phyloP scores from a whole-genome alignment of 2,113 vertebrate genomes.

The Argyrosomus japonicus region DNA sequence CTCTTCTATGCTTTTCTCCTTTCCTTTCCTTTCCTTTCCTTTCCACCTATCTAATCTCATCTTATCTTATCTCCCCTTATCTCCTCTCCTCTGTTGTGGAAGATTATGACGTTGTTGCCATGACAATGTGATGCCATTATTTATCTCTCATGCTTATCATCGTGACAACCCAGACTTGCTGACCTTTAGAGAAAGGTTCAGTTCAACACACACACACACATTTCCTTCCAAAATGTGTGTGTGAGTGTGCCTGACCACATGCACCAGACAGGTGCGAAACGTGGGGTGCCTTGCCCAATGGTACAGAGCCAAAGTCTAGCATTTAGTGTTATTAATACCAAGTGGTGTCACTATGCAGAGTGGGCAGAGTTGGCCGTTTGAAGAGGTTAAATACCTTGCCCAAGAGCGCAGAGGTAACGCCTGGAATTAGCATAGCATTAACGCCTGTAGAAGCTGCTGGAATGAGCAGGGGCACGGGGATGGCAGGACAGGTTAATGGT shows the following conservation, averaged over 20 bases:
- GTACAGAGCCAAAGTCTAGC: slow-evolving; percentile 40
- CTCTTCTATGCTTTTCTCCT: not conserved
- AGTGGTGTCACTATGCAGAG: slow-evolving; percentile 38
- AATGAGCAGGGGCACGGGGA: slow-evolving; percentile 18
- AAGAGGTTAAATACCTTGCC: slow-evolving; percentile 63
- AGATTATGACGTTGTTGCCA: slow-evolving; percentile 71
- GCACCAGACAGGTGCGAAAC: not conserved
- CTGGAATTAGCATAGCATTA: slow-evolving; percentile 59
- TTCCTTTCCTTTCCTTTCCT: not conserved
- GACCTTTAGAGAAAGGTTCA: slow-evolving; percentile 77
- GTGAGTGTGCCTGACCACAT: not conserved
- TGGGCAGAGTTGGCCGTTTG: slow-evolving; percentile 39
- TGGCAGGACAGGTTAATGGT: slow-evolving; percentile 66
- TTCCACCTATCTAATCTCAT: not conserved
- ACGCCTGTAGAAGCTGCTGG: slow-evolving; percentile 13
- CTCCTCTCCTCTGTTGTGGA: slow-evolving; percentile 29
- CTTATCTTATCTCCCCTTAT: not conserved
- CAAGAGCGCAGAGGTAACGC: slow-evolving; percentile 43
- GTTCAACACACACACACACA: slow-evolving; percentile 49
- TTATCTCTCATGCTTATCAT: slow-evolving; percentile 69
- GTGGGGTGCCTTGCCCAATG: slow-evolving; percentile 22
- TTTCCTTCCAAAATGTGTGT: not conserved
- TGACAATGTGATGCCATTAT: slow-evolving; percentile 66
- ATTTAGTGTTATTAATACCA: slow-evolving; percentile 61
- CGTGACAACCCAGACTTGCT: slow-evolving; percentile 60